A percentile compares a stretch with the other conserved stretches of the same genome.
phyloP scores from a whole-genome alignment of 2,888 invertebrate genomes.

The Lymantria dispar region DNA sequence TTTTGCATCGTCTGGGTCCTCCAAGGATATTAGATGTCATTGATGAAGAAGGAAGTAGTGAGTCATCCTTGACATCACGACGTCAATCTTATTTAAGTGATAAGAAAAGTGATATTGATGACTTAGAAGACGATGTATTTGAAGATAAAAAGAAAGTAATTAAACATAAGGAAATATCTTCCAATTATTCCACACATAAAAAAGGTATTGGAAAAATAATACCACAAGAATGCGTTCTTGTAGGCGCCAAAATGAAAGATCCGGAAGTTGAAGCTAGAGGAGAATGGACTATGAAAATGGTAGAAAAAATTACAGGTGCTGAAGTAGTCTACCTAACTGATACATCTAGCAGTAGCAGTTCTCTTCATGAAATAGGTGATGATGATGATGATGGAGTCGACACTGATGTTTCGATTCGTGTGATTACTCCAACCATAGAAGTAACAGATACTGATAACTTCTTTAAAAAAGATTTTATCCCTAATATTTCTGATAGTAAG shows the following conservation, averaged over 20 bases:
- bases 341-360: conserved; percentile 84
- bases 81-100: conserved; percentile 78
- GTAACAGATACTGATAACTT: conserved; percentile 71
- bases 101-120: conserved; percentile 70
- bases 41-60: conserved; percentile 88
- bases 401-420: conserved; percentile 71
- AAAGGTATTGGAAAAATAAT: conserved; percentile 58
- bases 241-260: conserved; percentile 84
- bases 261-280: conserved; percentile 82
- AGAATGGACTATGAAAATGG: conserved; percentile 75
- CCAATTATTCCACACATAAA: conserved; percentile 44
- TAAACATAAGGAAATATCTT: conserved; percentile 37
- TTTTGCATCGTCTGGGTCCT: conserved; percentile 76
- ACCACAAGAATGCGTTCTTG: conserved; percentile 78
- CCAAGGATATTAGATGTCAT: conserved; percentile 89
- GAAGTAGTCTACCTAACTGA: conserved; percentile 88
- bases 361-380: conserved; percentile 79
- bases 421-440: conserved; percentile 78
- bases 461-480: conserved; percentile 57
- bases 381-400: conserved; percentile 71
- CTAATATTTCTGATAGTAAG: conserved; percentile 22
- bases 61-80: conserved; percentile 83
- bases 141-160: conserved; percentile 51
- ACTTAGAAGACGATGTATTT: conserved; percentile 78
- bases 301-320: conserved; percentile 81